Conservation (phyloP, 2,888 invertebrate genomes). For the Petrolisthes cinctipes region DNA sequence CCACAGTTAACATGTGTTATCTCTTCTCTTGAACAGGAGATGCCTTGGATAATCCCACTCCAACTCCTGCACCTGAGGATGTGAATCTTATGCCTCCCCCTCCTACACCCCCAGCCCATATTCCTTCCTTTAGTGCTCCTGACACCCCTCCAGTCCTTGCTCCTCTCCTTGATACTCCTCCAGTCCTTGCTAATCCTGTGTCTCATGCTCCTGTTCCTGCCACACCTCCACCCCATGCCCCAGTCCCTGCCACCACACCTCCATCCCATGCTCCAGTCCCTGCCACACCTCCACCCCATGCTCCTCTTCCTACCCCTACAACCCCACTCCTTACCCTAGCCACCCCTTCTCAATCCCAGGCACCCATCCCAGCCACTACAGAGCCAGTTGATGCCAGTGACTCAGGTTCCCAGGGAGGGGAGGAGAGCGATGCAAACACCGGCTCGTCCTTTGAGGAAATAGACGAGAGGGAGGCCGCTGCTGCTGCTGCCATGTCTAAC, state of each 20-base stretch:
- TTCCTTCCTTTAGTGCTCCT: neutral
- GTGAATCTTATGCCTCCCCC: neutral
- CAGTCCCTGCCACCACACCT: neutral
- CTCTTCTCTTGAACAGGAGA: neutral
- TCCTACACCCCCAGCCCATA: neutral
- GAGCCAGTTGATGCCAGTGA: conserved; percentile 24
- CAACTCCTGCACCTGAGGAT: neutral
- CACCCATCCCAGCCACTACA: neutral
- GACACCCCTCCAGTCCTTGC: neutral
- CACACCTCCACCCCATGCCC: neutral
- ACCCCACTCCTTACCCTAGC: neutral
- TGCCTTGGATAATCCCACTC: neutral
- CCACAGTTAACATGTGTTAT: neutral
- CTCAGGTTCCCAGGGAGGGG: conserved; percentile 31
- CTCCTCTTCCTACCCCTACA: neutral
- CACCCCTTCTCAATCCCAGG: neutral
- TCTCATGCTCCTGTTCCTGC: neutral
- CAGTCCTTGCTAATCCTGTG: neutral
- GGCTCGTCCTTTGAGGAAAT: conserved; percentile 58
- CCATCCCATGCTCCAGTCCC: neutral
- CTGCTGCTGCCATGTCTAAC: neutral
- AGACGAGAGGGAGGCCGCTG: conserved; percentile 49
- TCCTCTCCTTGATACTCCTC: neutral
- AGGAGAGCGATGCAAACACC: conserved; percentile 54
- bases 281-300: neutral